A percentile compares a stretch with the other conserved stretches of the same genome.
These are phyloP conservation scores for Epinotia demarniana DNA, from an alignment of 2,888 invertebrate genomes.

Conservation along the genomic window DNA sequence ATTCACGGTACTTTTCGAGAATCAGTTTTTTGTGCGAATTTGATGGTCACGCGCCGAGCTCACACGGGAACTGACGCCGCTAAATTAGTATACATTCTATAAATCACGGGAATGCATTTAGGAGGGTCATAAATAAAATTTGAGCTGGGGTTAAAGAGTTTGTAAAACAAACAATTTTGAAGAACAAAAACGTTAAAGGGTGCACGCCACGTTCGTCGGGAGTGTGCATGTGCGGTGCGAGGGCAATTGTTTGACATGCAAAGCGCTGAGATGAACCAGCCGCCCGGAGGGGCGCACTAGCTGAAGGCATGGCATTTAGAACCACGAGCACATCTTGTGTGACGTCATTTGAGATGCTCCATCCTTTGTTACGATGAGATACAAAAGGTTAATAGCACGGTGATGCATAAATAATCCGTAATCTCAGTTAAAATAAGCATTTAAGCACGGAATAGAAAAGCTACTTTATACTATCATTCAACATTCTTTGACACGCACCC, in stretches of 20 bases:
- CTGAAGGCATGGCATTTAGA: slow-evolving; percentile 64
- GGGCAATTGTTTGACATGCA: slow-evolving; percentile 80
- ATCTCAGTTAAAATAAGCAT: neutral
- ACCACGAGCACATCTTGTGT: slow-evolving; percentile 32
- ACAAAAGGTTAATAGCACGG: slow-evolving; percentile 8
- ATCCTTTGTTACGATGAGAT: slow-evolving; percentile 11
- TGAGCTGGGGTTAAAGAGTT: slow-evolving; percentile 75
- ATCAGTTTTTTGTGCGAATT: slow-evolving; percentile 63
- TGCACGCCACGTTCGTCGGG: slow-evolving; percentile 71
- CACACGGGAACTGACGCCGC: slow-evolving; percentile 61
- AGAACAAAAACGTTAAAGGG: slow-evolving; percentile 71
- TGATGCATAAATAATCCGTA: slow-evolving; percentile 5
- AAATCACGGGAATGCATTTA: slow-evolving; percentile 77
- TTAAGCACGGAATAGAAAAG: neutral
- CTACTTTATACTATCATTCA: slow-evolving; percentile 6
- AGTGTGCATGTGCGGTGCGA: slow-evolving; percentile 62
- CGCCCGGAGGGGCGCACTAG: slow-evolving; percentile 56
- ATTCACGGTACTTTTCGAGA: slow-evolving; percentile 62
- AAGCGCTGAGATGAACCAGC: slow-evolving; percentile 73
- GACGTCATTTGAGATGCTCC: slow-evolving; percentile 28
- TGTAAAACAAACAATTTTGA: slow-evolving; percentile 76
- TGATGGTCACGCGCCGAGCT: slow-evolving; percentile 58
- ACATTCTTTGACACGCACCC: slow-evolving; percentile 19
- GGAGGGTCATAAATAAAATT: slow-evolving; percentile 74
- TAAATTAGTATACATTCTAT: slow-evolving; percentile 77